Evolutionary conservation across 2,888 invertebrate species (phyloP).

Genomic region (Eupithecia centaureata): DNA sequence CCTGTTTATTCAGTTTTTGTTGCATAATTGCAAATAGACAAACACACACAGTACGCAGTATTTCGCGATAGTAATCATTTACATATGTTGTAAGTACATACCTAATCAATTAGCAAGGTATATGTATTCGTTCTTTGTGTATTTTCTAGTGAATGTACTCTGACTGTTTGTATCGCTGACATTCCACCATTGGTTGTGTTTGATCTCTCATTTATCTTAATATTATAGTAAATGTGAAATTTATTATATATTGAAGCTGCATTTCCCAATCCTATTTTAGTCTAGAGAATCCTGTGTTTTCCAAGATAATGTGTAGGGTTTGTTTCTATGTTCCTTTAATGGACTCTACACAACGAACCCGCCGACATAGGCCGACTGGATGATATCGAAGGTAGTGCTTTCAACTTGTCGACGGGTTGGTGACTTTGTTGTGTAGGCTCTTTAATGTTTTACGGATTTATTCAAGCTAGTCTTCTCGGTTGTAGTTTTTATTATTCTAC

Average conservation of each 20-base stretch:
- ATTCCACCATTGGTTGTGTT: background rate
- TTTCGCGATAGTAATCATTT: background rate
- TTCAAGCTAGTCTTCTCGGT: constrained; percentile 43
- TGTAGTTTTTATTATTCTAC: constrained; percentile 31
- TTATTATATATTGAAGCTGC: background rate
- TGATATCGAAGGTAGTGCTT: too few relatives aligned
- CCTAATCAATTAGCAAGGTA: background rate
- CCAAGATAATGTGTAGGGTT: constrained; percentile 2
- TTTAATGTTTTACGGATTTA: constrained; percentile 43
- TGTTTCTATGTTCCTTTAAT: constrained; percentile 29
- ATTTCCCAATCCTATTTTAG: background rate
- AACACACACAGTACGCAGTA: background rate
- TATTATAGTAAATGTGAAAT: too few relatives aligned
- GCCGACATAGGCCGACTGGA: background rate
- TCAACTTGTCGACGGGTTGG: background rate
- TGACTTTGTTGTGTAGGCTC: background rate
- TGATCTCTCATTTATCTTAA: background rate
- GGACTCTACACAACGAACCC: constrained; percentile 9
- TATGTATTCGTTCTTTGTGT: background rate
- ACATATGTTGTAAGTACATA: background rate
- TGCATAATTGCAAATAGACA: background rate
- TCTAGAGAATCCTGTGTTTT: constrained; percentile 8
- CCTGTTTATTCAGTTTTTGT: background rate
- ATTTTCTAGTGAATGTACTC: background rate
- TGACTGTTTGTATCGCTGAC: background rate